Conservation (phyloP, 1,140 invertebrate genomes). For the Ips nitidus region DNA sequence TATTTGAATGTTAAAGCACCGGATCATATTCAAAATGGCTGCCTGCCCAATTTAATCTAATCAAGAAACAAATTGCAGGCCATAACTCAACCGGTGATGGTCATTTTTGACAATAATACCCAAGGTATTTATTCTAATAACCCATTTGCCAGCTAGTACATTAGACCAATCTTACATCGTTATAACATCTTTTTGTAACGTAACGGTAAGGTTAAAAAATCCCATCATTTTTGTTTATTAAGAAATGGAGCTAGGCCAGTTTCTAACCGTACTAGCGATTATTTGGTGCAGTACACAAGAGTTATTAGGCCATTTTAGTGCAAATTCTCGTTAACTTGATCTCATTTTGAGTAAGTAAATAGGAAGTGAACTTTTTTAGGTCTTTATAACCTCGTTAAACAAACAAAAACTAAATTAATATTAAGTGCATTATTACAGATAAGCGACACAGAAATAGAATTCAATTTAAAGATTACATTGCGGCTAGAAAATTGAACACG, state of each 20-base stretch:
- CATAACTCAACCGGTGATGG: conserved; percentile 4
- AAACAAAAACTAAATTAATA: no score
- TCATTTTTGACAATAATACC: conserved; percentile 1
- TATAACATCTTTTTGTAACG: conserved; percentile 14
- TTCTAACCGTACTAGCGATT: conserved; percentile 7
- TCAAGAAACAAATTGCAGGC: conserved; percentile 3
- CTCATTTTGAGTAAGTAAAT: no score
- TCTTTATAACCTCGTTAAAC: no score
- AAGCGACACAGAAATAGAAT: no score
- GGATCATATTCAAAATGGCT: no score
- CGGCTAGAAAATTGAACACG: no score
- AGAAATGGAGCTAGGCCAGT: conserved; percentile 3
- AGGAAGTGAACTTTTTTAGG: no score
- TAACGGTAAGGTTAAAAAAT: conserved; percentile 9
- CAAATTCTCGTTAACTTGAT: no score
- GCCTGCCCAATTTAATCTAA: background rate
- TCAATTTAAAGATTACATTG: no score
- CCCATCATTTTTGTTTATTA: conserved; percentile 17
- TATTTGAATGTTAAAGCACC: background rate
- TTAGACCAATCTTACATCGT: conserved; percentile 7
- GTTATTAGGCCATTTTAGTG: no score
- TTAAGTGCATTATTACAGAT: no score
- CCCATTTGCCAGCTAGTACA: conserved; percentile 6
- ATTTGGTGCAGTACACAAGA: no score
- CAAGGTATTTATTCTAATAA: conserved; percentile 22